Evolutionary conservation across 2,888 invertebrate species (phyloP).

Genomic region (Coelogynopora nodosa): DNA sequence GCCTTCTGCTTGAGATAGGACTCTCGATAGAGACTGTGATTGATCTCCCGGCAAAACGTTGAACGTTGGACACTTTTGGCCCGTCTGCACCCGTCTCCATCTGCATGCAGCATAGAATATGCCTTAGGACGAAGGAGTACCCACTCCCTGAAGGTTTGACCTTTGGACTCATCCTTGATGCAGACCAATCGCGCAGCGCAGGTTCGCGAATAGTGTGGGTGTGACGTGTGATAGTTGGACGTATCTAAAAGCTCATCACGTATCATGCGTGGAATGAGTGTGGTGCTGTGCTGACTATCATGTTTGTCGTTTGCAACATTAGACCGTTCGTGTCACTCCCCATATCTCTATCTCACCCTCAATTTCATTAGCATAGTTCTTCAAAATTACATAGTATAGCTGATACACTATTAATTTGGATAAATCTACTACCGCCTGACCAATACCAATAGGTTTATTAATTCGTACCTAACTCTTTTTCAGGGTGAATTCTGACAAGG

Average conservation of each 20-base stretch:
- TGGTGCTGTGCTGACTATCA: not conserved
- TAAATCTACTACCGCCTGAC: not conserved
- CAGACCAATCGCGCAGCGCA: not conserved
- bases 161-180: not conserved
- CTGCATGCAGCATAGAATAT: not conserved
- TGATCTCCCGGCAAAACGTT: not conserved
- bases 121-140: not conserved
- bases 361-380: not conserved
- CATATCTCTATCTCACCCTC: not conserved
- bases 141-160: not conserved
- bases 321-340: not conserved
- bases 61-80: not conserved
- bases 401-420: not conserved
- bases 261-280: not conserved
- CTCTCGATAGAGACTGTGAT: not conserved
- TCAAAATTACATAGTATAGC: not conserved
- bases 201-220: not conserved
- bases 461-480: not conserved
- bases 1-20: not conserved
- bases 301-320: not conserved
- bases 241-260: not conserved
- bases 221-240: not conserved
- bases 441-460: not conserved
- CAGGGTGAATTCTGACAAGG: not conserved
- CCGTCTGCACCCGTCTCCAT: not conserved